Evolutionary conservation across 2,888 invertebrate species (phyloP).

Genomic region (Conomelus anceps): DNA sequence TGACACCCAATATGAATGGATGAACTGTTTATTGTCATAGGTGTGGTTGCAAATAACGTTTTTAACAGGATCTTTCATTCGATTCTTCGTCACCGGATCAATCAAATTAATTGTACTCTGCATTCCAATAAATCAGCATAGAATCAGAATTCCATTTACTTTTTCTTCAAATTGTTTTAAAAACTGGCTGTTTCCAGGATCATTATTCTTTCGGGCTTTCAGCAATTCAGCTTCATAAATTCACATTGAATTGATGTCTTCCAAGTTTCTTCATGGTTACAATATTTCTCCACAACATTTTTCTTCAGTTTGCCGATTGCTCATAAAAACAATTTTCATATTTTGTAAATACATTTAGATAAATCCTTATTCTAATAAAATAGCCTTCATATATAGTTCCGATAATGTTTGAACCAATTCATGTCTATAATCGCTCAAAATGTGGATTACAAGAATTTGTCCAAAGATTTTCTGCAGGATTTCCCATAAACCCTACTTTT

Average conservation of each 20-base stretch:
- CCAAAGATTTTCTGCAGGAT: too few relatives aligned
- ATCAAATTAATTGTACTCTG: neutral
- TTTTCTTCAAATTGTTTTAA: neutral
- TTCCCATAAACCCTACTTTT: too few relatives aligned
- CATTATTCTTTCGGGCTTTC: too few relatives aligned
- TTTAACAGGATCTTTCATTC: neutral
- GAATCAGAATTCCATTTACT: neutral
- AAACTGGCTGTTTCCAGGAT: neutral
- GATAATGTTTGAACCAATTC: too few relatives aligned
- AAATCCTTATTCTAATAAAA: too few relatives aligned
- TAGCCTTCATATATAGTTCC: too few relatives aligned
- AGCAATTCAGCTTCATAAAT: neutral
- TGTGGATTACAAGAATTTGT: too few relatives aligned
- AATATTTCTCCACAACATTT: neutral
- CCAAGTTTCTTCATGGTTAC: neutral
- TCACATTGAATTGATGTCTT: neutral
- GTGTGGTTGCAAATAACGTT: neutral
- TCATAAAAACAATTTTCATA: too few relatives aligned
- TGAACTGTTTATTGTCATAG: too few relatives aligned
- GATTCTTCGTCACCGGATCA: neutral
- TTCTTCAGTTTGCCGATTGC: neutral
- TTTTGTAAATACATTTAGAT: too few relatives aligned
- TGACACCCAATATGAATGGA: too few relatives aligned
- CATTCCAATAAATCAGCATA: neutral
- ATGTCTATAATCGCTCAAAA: too few relatives aligned